Conservation (phyloP, 2,797 vertebrate species). For the Podarcis siculus region DNA sequence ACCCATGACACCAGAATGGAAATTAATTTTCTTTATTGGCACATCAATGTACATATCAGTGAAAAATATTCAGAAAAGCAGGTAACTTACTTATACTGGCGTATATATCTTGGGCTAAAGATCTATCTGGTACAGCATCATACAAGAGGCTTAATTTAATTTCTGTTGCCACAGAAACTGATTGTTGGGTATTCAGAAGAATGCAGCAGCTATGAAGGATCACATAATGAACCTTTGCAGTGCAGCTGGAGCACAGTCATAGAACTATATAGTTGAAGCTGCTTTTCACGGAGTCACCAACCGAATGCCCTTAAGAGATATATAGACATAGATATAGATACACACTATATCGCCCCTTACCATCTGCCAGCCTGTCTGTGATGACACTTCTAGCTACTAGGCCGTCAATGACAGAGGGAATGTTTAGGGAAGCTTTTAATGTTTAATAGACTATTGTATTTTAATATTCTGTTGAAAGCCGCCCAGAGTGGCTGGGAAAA, state of each 20-base stretch:
- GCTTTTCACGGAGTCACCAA: neutral
- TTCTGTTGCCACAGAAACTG: constrained; percentile 44
- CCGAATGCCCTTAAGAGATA: too few relatives aligned
- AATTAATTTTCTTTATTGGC: neutral
- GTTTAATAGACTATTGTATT: too few relatives aligned
- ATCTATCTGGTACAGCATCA: constrained; percentile 1
- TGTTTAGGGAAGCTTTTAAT: too few relatives aligned
- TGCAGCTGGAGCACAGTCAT: neutral
- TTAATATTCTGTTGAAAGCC: too few relatives aligned
- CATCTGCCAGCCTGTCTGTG: too few relatives aligned
- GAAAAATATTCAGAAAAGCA: neutral
- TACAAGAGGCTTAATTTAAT: constrained; percentile 33
- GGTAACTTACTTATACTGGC: neutral
- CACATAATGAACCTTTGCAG: constrained; percentile 4
- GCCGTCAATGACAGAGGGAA: too few relatives aligned
- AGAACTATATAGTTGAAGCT: neutral
- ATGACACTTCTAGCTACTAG: neutral
- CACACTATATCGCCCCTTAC: neutral
- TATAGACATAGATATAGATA: too few relatives aligned
- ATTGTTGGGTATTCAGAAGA: neutral
- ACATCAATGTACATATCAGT: neutral
- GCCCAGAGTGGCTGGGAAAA: too few relatives aligned
- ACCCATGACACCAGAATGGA: neutral
- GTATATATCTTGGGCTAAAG: neutral
- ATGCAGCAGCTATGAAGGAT: constrained; percentile 2